Base-by-base conservation (phyloP, 1,140 invertebrate species). In the Hermetia illucens region DNA sequence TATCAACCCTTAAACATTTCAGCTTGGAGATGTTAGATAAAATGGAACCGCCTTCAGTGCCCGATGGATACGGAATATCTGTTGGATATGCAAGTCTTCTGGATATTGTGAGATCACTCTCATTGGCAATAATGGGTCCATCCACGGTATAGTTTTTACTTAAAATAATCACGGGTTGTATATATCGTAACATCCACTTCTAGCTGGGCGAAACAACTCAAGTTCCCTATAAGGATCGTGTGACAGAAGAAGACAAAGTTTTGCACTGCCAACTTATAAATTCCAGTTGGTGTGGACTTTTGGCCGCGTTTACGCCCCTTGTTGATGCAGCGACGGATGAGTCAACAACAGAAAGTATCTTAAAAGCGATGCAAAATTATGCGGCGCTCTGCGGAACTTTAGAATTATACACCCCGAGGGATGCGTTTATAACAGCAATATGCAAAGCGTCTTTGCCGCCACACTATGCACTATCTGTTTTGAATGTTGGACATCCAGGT, bases 241-340 rank as follows among this genome's bases (percentile, higher is more conserved):
- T 66, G 10, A 57, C 51, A 8, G 65, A 72, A 45, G 64, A 64
- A 6, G 67, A 70, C 33, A 66, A 64, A 39, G 69, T 72, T 37
- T 52, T 83, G 8, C 72, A 79, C 48, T 61, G 68, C 30, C 82
- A 94, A 60, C 61, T 98, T 16, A 79, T 97, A 3, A 87, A 87
- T 53, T 96, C 91, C 0, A 91, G 90, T 44, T 97, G 92, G 91
- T 90, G 87, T 58, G 91, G 90, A 5, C 64, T 97, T 20, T 66
- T 96, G 12, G 86, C 88, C 47, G 90, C 92, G 6, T 64, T 97
- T 19, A 87, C 85, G 45, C 78, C 92, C 0, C 61, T 98, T 12
- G 77, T 96, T 13, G 94, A 97, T 63, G 90, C 91, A 2, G 94
- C 91, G 50, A 90, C 90, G 33, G 92, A 97, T 52, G 93, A 98